These are phyloP conservation scores for Falcunculus frontatus DNA, from an alignment of 2,113 vertebrate genomes.

Conservation along the genomic window DNA sequence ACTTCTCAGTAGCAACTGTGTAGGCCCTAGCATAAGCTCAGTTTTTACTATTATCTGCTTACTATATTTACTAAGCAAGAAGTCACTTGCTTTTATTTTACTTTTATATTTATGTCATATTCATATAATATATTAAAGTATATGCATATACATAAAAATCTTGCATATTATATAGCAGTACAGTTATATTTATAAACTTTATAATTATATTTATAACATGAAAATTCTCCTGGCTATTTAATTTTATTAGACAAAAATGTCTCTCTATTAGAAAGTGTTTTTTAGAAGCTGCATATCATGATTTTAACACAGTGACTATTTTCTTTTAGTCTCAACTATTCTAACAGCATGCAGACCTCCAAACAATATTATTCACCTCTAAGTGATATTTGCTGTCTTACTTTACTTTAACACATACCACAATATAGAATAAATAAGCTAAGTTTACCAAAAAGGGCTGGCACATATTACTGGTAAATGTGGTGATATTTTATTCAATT, in stretches of 20 bases:
- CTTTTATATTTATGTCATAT: background rate
- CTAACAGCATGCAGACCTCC: background rate
- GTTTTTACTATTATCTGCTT: background rate
- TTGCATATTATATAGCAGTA: background rate
- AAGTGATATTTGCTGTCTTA: background rate
- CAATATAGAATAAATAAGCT: background rate
- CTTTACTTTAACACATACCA: background rate
- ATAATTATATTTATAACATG: background rate
- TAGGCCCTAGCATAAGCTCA: background rate
- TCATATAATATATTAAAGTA: background rate
- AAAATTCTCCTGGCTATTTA: background rate
- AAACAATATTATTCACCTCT: background rate
- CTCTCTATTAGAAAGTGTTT: background rate
- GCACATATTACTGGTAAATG: background rate
- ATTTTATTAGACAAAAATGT: background rate
- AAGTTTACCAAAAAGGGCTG: background rate
- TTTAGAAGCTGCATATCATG: background rate
- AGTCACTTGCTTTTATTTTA: background rate
- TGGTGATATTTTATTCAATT: background rate
- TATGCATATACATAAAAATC: background rate
- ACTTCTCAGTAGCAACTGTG: background rate
- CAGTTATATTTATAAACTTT: background rate
- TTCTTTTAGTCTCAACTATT: background rate
- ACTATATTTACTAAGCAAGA: background rate
- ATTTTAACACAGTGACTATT: background rate